Base-by-base conservation (phyloP, 2,888 invertebrate genomes). In the Caenorhabditis sp. region DNA sequence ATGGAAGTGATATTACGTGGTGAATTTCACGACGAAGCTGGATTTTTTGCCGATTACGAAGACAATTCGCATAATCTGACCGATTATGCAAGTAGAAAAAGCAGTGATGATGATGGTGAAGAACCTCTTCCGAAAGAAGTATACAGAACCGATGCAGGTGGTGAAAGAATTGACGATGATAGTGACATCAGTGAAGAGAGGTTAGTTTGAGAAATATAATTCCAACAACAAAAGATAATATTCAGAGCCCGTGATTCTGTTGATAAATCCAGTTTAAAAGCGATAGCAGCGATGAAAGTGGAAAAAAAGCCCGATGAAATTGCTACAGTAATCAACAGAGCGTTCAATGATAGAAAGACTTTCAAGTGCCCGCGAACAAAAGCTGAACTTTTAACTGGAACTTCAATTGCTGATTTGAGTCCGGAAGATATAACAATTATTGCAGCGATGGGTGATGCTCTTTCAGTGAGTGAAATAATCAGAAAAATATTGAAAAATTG, bases 351-450 rank as follows among this genome's bases (percentile, higher is more conserved):
- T 60, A 69, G 68, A 61, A 81, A 82, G 61, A 74, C 81, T 1
- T 86, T 86, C 64, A 69, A 75, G 5, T 85, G 83, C 62, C 84
- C 85, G 2, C 71, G 76, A 53, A 81, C 81, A 58, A 84, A 85
- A 54, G 63, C 66, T 10, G 83, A 84, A 54, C 74, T 86, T 17
- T 49, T 79, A 17, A 86, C 86, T 0, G 86, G 86, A 10, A 79
- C 74, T n/a, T 78, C 81, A 24, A 71, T 82, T 1, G 86, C 79
- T 1, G 80, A 84, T 66, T 67, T 86, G 19, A 80, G 80, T 58
- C 86, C 86, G 1, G 86, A 86, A 65, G 86, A 86, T 68, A 81
- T 86, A 53, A 78, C 73, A 26, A 82, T 85, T 27, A 85, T 86
- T 54, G 83, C 84, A 6, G 83, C 85, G 26, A 84, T 86, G 86